phyloP scores from a whole-genome alignment of 2,888 invertebrate species.

The Sympetrum striolatum region DNA sequence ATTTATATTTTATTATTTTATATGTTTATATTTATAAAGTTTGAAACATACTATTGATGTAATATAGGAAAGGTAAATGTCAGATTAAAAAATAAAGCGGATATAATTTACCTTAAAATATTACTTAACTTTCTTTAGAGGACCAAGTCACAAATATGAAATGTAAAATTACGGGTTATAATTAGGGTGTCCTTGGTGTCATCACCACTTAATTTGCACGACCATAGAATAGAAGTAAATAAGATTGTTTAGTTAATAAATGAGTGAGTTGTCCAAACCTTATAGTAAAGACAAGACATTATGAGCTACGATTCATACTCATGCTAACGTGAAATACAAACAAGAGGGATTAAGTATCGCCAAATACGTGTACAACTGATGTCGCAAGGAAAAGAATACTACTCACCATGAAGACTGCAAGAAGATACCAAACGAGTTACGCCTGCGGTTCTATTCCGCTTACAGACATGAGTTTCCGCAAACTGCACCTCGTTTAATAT shows the following conservation, averaged over 20 bases:
- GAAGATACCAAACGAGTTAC: neutral
- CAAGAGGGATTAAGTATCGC: neutral
- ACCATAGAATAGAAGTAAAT: neutral
- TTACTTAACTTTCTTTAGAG: too few species aligned
- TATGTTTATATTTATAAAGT: too few species aligned
- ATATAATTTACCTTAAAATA: too few species aligned
- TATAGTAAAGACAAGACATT: neutral
- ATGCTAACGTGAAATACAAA: neutral
- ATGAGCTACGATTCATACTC: neutral
- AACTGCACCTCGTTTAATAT: neutral
- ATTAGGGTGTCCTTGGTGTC: neutral
- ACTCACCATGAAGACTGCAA: neutral
- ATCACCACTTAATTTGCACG: neutral
- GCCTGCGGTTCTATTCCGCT: neutral
- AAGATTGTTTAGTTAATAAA: neutral
- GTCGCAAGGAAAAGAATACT: neutral
- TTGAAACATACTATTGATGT: too few species aligned
- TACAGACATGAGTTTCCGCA: neutral
- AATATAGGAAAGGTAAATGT: too few species aligned
- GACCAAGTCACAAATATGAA: too few species aligned
- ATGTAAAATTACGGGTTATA: too few species aligned
- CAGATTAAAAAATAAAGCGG: too few species aligned
- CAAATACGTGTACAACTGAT: neutral
- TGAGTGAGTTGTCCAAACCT: neutral
- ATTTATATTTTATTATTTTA: too few species aligned